Evolutionary conservation across 2,797 vertebrate genomes (phyloP).

Genomic region (Hyperoplus immaculatus): DNA sequence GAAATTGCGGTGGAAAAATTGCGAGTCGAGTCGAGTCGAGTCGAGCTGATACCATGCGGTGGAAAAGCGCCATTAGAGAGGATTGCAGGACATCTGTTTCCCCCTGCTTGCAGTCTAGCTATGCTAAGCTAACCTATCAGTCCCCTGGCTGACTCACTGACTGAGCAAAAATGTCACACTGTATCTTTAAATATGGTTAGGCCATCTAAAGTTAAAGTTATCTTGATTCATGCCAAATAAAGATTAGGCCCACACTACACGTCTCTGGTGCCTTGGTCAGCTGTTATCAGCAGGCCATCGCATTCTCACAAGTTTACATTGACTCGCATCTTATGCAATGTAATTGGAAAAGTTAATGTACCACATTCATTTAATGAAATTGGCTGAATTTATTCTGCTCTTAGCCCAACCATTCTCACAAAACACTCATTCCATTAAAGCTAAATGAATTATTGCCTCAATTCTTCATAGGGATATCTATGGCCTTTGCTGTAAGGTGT

Average conservation of each 20-base stretch:
- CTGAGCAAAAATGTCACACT: no score
- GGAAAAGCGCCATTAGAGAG: no score
- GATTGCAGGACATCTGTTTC: not conserved
- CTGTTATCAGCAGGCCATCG: slow-evolving; percentile 1
- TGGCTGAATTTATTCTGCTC: not conserved
- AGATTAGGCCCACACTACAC: not conserved
- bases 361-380: slow-evolving; percentile 24
- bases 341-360: slow-evolving; percentile 10
- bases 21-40: no score
- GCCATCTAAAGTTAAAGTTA: no score
- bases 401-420: not conserved
- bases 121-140: not conserved
- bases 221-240: no score
- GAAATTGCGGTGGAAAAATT: no score
- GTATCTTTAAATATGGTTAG: no score
- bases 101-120: no score
- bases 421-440: slow-evolving; percentile 38
- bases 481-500: not conserved
- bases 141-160: not conserved
- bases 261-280: not conserved
- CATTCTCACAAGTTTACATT: not conserved
- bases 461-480: slow-evolving; percentile 30
- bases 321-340: not conserved
- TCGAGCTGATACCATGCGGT: no score
- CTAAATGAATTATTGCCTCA: slow-evolving; percentile 57